phyloP scores from a whole-genome alignment of 1,140 invertebrate species.

The Penaeus vannamei region DNA sequence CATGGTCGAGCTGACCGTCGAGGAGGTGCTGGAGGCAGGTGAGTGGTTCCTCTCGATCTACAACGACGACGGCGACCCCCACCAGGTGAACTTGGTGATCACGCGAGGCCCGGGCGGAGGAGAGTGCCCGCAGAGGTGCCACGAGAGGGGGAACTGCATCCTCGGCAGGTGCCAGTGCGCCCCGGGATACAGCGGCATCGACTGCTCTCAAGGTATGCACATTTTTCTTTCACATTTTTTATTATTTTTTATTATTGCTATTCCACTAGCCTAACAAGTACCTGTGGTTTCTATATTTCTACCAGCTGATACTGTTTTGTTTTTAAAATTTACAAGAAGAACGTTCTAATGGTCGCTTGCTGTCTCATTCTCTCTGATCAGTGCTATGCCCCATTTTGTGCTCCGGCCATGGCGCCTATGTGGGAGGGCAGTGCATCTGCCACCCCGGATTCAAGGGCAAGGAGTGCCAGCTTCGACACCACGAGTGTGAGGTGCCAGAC shows the following conservation, averaged over 20 bases:
- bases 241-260: background rate
- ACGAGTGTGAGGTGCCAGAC: conserved; percentile 82
- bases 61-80: conserved; percentile 89
- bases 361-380: conserved; percentile 71
- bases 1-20: conserved; percentile 46
- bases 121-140: conserved; percentile 95
- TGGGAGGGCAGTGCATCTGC: conserved; percentile 95
- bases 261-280: no score
- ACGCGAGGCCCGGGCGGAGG: conserved; percentile 74
- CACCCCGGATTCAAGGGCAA: conserved; percentile 98
- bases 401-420: conserved; percentile 94
- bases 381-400: conserved; percentile 96
- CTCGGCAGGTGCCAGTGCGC: conserved; percentile 96
- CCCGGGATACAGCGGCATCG: conserved; percentile 93
- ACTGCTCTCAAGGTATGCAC: conserved; percentile 94
- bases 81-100: conserved; percentile 70
- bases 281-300: no score
- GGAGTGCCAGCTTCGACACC: conserved; percentile 90
- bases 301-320: no score
- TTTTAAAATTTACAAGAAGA: background rate
- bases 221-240: background rate
- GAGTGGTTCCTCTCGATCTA: conserved; percentile 96
- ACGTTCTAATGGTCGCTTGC: background rate
- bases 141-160: conserved; percentile 95
- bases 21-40: conserved; percentile 92